Evolutionary conservation across 64 coral and sea anemone genomes (phyloP).

Genomic region (Actinia equina): DNA sequence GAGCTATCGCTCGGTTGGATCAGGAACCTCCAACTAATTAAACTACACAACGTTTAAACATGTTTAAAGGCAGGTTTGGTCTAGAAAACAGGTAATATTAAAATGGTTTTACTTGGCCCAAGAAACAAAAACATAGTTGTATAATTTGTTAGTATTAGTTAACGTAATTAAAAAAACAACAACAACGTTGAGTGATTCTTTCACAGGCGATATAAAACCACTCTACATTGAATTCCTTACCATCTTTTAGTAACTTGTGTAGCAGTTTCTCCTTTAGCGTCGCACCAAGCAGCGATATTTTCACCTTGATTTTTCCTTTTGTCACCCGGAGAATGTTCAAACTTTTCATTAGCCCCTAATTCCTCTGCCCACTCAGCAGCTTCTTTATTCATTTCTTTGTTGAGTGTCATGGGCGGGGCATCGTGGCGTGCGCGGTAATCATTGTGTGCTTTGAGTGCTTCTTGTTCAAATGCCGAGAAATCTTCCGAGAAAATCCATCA

Average conservation of each 20-base stretch:
- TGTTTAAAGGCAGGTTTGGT: no score
- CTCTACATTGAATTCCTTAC: no score
- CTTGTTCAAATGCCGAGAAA: conserved; percentile 42
- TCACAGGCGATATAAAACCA: no score
- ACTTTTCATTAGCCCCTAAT: conserved; percentile 1
- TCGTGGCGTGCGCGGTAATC: conserved; percentile 60
- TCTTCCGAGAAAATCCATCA: not conserved
- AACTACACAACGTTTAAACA: no score
- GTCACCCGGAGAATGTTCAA: conserved; percentile 40
- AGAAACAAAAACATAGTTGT: no score
- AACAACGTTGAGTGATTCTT: no score
- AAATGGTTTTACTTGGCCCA: no score
- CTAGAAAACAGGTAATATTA: no score
- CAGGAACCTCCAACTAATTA: no score
- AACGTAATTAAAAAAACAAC: no score
- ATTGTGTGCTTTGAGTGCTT: conserved; percentile 65
- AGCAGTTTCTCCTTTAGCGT: not conserved
- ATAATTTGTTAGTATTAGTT: no score
- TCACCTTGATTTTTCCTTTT: conserved; percentile 64
- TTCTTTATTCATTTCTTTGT: conserved; percentile 36
- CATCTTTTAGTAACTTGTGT: conserved; percentile 20
- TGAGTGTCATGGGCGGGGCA: conserved; percentile 54
- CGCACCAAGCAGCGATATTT: conserved; percentile 55
- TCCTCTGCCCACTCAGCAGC: conserved; percentile 62
- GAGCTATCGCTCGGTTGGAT: no score